A percentile compares a stretch with the other conserved stretches of the same genome.
phyloP scores from a whole-genome alignment of 2,797 vertebrate species.

The Leptatherina wallacei region DNA sequence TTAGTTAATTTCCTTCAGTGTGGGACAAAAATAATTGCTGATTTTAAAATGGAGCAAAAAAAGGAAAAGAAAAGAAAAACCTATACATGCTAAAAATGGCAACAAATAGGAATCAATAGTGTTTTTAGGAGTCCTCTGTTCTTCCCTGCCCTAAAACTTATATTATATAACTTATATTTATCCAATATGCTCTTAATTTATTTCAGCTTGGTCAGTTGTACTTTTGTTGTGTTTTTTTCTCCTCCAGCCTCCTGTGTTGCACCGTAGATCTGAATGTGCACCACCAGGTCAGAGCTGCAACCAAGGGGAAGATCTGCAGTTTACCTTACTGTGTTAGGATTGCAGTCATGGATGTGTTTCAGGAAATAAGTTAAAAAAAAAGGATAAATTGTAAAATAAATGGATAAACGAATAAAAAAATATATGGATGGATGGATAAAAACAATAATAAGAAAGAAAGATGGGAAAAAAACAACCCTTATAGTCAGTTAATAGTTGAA shows the following conservation, averaged over 20 bases:
- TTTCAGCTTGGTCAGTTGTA: neutral
- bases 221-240: neutral
- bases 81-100: neutral
- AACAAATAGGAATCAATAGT: neutral
- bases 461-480: no score
- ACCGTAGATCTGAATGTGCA: neutral
- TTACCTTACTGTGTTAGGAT: neutral
- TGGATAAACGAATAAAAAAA: no score
- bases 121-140: neutral
- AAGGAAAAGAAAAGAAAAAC: neutral
- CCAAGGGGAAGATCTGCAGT: neutral
- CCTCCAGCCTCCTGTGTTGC: no score
- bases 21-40: neutral
- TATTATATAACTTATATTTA: no score
- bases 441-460: no score
- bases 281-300: neutral
- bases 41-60: neutral
- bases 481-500: neutral
- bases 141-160: neutral
- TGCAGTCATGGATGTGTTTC: neutral
- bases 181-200: neutral
- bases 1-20: neutral
- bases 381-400: neutral
- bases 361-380: neutral
- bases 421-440: no score